These are phyloP conservation scores for Azemiops feae DNA, from an alignment of 2,113 vertebrate genomes.

Conservation along the genomic window DNA sequence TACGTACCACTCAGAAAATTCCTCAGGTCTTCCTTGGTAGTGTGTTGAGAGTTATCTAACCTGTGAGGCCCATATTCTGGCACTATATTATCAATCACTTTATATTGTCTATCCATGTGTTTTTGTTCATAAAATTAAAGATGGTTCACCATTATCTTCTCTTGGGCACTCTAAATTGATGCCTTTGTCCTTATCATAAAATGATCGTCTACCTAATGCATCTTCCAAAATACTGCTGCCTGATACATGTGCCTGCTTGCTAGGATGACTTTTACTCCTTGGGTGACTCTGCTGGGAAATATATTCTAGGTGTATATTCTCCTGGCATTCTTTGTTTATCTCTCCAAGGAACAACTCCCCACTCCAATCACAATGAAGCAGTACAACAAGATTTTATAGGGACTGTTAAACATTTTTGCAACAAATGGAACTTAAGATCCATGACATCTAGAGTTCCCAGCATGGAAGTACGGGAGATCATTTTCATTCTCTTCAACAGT, in stretches of 20 bases:
- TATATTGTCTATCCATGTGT: background rate
- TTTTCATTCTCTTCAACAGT: background rate
- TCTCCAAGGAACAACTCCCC: background rate
- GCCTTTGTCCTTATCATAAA: background rate
- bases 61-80: background rate
- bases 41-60: background rate
- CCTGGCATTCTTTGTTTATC: background rate
- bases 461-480: background rate
- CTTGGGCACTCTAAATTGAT: background rate
- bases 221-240: background rate
- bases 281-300: background rate
- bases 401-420: background rate
- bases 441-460: background rate
- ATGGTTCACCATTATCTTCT: background rate
- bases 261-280: background rate
- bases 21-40: background rate
- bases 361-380: background rate
- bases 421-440: background rate
- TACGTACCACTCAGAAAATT: background rate
- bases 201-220: background rate
- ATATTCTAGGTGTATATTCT: background rate
- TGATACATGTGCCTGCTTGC: background rate
- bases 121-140: background rate
- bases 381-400: background rate
- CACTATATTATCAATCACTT: background rate